phyloP scores from a whole-genome alignment of 1,140 invertebrate species.

The fruit fly (Drosophila melanogaster) region Release_6_plus_ISO1_MT NC_004354.4:12283001-12283500 shows the following conservation, averaged over 20 bases:
- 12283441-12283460: slow-evolving; percentile 17
- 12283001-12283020: slow-evolving; percentile 35
- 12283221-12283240: slow-evolving; percentile 56
- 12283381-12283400: slow-evolving; percentile 3
- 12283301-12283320: slow-evolving; percentile 37
- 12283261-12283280: slow-evolving; percentile 47
- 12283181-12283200: slow-evolving; percentile 38
- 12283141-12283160: slow-evolving; percentile 20
- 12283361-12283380: not conserved
- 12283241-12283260: slow-evolving; percentile 53
- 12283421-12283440: not conserved
- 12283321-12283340: too few species aligned
- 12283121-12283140: slow-evolving; percentile 35
- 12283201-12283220: slow-evolving; percentile 22
- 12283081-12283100: slow-evolving; percentile 33
- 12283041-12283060: not conserved
- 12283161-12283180: slow-evolving; percentile 6
- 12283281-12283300: slow-evolving; percentile 41
- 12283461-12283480: slow-evolving; percentile 41
- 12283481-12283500: slow-evolving; percentile 3
- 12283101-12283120: too few species aligned
- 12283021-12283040: slow-evolving; percentile 19
- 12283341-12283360: not conserved
- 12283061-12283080: slow-evolving; percentile 33
- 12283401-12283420: not conserved